phyloP scores from a whole-genome alignment of 2,888 invertebrate species.

The Lasioglossum pauxillum region DNA sequence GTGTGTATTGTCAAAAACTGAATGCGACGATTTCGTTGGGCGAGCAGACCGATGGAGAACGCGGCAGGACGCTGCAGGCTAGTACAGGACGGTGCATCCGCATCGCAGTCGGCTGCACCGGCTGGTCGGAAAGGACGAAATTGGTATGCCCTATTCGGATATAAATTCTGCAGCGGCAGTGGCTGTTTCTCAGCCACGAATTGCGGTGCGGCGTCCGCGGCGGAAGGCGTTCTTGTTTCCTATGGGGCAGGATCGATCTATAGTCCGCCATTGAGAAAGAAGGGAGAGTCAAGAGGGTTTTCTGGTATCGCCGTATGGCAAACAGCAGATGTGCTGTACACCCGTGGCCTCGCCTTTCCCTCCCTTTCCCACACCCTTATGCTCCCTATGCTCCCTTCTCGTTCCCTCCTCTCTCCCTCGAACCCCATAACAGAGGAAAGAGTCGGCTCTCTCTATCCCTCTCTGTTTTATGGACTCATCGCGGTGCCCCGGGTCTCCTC shows the following conservation, averaged over 20 bases:
- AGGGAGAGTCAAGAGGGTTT: constrained; percentile 74
- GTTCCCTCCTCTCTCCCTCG: neutral
- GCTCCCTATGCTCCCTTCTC: constrained; percentile 26
- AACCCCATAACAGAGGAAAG: constrained; percentile 2
- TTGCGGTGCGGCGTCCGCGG: constrained; percentile 65
- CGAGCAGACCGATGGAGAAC: neutral
- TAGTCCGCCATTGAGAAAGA: constrained; percentile 71
- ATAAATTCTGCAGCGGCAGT: constrained; percentile 64
- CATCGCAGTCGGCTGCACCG: neutral
- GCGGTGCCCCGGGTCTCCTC: constrained; percentile 38
- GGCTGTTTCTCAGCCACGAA: constrained; percentile 69
- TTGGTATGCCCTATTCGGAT: constrained; percentile 40
- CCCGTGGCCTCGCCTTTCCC: constrained; percentile 50
- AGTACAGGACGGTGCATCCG: neutral
- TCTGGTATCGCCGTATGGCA: constrained; percentile 80
- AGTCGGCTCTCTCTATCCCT: constrained; percentile 1
- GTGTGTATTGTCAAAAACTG: constrained; percentile 2
- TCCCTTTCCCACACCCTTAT: constrained; percentile 27
- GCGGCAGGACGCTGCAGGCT: neutral
- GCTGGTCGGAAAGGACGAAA: constrained; percentile 35
- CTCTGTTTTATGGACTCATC: constrained; percentile 74
- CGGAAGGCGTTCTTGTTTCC: constrained; percentile 73
- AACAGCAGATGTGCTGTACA: constrained; percentile 77
- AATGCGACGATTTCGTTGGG: constrained; percentile 33
- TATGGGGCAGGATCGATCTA: constrained; percentile 74